A percentile compares a stretch with the other conserved stretches of the same genome.
Evolutionary conservation across 1,140 invertebrate genomes (phyloP).

Genomic region (Alviniconcha marisindica): DNA sequence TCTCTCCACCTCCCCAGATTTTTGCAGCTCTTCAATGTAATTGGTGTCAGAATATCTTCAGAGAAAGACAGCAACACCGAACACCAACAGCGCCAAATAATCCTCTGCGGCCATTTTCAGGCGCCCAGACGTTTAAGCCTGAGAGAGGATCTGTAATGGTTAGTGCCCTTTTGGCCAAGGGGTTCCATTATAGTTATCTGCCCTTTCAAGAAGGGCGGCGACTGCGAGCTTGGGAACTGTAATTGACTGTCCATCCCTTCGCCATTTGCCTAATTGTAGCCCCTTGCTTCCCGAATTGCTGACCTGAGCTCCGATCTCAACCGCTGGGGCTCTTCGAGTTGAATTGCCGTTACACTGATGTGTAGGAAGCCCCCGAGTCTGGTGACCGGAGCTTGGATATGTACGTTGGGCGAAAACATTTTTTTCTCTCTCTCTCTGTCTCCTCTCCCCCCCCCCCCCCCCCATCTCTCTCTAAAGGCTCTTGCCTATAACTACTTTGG

Average conservation of each 20-base stretch:
- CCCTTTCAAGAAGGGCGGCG: constrained; percentile 21
- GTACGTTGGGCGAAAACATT: too few relatives aligned
- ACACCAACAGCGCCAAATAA: neutral
- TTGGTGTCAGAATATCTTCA: neutral
- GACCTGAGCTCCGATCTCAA: too few relatives aligned
- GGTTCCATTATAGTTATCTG: constrained; percentile 22
- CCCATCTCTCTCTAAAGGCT: too few relatives aligned
- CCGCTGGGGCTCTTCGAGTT: too few relatives aligned
- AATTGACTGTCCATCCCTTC: neutral
- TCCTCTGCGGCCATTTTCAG: neutral
- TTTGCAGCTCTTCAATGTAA: neutral
- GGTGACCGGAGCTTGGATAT: too few relatives aligned
- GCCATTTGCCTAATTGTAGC: neutral
- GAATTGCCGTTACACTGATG: too few relatives aligned
- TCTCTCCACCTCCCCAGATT: too few relatives aligned
- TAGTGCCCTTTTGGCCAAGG: neutral
- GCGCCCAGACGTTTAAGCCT: neutral
- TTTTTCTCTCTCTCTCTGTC: too few relatives aligned
- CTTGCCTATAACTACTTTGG: too few relatives aligned
- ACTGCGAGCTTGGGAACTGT: neutral
- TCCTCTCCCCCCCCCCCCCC: too few relatives aligned
- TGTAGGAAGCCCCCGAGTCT: too few relatives aligned
- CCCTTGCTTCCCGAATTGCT: neutral
- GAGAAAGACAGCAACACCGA: neutral
- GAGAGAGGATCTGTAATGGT: neutral